Evolutionary conservation across 2,888 invertebrate species (phyloP).

Genomic region (Nomada fucata): DNA sequence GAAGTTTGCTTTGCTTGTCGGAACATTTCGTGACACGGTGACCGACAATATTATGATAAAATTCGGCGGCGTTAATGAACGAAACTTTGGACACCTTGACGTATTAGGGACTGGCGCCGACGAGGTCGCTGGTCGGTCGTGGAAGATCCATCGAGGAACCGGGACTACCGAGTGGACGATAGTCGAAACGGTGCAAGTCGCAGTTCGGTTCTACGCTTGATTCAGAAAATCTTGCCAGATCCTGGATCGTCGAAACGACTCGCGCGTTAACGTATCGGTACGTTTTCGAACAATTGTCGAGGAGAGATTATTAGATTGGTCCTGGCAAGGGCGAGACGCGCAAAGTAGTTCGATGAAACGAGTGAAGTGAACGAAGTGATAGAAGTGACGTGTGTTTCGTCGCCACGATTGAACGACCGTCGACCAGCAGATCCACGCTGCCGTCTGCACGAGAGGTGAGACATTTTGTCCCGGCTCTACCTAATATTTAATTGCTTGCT

Average conservation of each 20-base stretch:
- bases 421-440: constrained; percentile 77
- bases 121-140: background rate
- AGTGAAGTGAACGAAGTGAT: constrained; percentile 67
- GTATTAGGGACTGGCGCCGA: background rate
- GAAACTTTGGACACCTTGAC: background rate
- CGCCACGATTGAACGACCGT: constrained; percentile 70
- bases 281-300: background rate
- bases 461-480: background rate
- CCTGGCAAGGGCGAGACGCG: constrained; percentile 17
- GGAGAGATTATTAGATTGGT: background rate
- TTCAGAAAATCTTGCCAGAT: background rate
- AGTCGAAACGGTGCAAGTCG: too few relatives aligned
- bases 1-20: constrained; percentile 11
- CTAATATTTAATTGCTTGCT: background rate
- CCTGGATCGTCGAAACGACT: background rate
- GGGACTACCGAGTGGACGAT: too few relatives aligned
- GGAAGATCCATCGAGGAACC: background rate
- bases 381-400: constrained; percentile 59
- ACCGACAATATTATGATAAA: constrained; percentile 48
- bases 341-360: constrained; percentile 41
- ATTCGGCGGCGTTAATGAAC: background rate
- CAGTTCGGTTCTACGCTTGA: too few relatives aligned
- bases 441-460: constrained; percentile 81
- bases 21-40: constrained; percentile 39
- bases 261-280: too few relatives aligned